Evolutionary conservation across 1,140 invertebrate species (phyloP), one percentile per base, ranked within the genome.

Genomic region (Drosophila ironensis): DNA sequence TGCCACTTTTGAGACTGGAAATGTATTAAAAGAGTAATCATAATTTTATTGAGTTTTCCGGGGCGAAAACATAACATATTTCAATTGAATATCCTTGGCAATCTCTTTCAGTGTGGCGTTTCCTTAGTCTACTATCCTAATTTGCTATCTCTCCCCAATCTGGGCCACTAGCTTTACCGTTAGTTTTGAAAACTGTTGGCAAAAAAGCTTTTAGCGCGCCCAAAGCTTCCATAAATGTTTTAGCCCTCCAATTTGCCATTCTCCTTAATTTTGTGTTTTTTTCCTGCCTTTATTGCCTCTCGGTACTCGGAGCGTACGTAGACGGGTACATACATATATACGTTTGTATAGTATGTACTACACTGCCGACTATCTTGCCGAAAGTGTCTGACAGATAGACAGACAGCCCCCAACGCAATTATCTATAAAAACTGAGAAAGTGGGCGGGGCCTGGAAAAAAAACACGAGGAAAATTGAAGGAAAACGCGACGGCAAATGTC

Each of bases 401-500:
- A 35, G 51, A 11, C 40, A 16, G 16, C 52, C n/a, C n/a, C 35
- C 56, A 70, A 53, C 54, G 59, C 76, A 81, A 81, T 81, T 81
- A 81, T 81, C 76, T 81, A 57, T 48, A 67, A 54, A 33, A 28
- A 52, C 20, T 42, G 25, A 19, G 16, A 25, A 14, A 27, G n/a
- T 14, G 35, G 24, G 17, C 14, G 19, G 25, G 19, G 20, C 5
- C 17, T 19, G 12, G 27, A 9, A 9, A 27, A 9, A 27, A 27
- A 27, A 27, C 7, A 27, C 0, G 3, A 4, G 12, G 25, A 46
- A 57, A 57, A 45, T 52, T 37, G 14, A 37, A 59, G 42, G 12
- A 53, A 86, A 73, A 69, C 57, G 80, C 73, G 51, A 73, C 52
- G 72, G 50, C 73, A 78, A 84, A 84, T 84, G 80, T 86, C 80